Evolutionary conservation across 2,113 vertebrate genomes (phyloP), one percentile per base, ranked within the genome.

Genomic region (Ictalurus furcatus): DNA sequence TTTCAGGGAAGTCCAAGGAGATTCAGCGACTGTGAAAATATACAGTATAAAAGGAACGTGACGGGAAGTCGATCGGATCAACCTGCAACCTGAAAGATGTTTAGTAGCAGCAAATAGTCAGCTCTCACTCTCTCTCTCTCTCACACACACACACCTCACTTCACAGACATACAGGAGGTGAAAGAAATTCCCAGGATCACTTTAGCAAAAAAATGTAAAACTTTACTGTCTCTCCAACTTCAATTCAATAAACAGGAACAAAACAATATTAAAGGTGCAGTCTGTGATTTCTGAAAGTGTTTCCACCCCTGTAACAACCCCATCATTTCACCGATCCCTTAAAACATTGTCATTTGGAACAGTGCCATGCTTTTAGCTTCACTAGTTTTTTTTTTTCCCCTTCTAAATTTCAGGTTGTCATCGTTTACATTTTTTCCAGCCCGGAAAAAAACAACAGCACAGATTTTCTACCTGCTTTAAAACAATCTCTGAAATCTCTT

Each of bases 41-140:
- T 5, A 44, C 3, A n/a, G 65, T 67, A n/a, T n/a, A 69, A 30
- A 69, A 34, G n/a, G n/a, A 7, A 69, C 28, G 6, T 6, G 67
- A 69, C 5, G n/a, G 0, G 63, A n/a, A 25, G 63, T 65, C 23
- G 9, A 34, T 48, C 34, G 37, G 25, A 23, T 37, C 69, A 76
- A 19, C 58, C 56, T 34, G 56, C 78, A 63, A 23, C 44, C 44
- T 40, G 4, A 44, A 83, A 52, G 30, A 74, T 7, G 76, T 56
- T 61, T 30, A 9, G 37, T 74, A 86, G 84, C 84, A 86, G 84
- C 63, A 59, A 71, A 81, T 78, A 23, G 52, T 40, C 84, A 85
- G 59, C n/a, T 73, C 37, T 56, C 8, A 58, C 34, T 14, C 54
- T 0, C 54, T 0, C 54, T 0, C 34, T 34, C 34, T 0, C 34